phyloP scores from a whole-genome alignment of 2,113 vertebrate species.

The Acrocephalus arundinaceus region DNA sequence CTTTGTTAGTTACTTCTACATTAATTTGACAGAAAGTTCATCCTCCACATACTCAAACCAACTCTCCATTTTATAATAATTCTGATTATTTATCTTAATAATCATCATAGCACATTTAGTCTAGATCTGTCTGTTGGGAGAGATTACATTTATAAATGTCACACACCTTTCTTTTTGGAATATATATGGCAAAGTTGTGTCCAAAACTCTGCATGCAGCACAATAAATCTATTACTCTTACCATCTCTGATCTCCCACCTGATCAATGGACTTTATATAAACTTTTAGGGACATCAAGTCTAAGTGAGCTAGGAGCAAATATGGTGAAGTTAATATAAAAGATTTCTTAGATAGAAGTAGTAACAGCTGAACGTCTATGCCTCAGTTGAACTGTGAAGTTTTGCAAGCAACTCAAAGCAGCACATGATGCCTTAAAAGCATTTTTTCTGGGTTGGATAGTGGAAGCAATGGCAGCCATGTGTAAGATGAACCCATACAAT shows the following conservation, averaged over 20 bases:
- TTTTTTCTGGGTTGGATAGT: not conserved
- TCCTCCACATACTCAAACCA: not conserved
- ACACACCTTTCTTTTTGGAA: not conserved
- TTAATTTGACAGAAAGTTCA: not conserved
- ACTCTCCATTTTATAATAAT: not conserved
- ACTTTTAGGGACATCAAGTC: not conserved
- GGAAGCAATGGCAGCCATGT: not conserved
- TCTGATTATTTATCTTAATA: not conserved
- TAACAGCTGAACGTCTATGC: not conserved
- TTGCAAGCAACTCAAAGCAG: not conserved
- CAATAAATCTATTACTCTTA: not conserved
- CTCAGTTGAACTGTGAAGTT: not conserved
- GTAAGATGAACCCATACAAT: rapidly evolving
- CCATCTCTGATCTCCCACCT: not conserved
- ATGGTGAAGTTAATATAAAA: not conserved
- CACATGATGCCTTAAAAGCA: not conserved
- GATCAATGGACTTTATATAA: not conserved
- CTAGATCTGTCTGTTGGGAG: not conserved
- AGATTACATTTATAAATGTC: not conserved
- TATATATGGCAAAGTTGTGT: not conserved
- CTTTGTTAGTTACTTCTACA: not conserved
- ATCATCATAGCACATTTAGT: not conserved
- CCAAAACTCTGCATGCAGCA: not conserved
- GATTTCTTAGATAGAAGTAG: not conserved
- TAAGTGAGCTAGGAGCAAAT: not conserved